Evolutionary conservation across 1,140 invertebrate species (phyloP), one percentile per base, ranked within the genome.

Genomic region (Drosophila parabipectinata): DNA sequence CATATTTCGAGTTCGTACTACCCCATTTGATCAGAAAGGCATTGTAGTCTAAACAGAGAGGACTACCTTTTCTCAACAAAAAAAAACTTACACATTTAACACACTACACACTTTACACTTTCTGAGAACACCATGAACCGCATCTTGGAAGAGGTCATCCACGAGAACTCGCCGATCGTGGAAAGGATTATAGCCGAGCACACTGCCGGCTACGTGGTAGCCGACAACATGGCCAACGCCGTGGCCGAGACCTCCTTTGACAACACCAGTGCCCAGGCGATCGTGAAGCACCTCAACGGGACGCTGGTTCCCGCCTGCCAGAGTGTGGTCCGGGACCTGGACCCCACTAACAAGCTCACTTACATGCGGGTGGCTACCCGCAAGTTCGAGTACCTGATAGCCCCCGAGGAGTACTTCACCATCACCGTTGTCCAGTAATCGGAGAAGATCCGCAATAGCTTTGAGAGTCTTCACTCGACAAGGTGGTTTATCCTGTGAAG

Each of bases 301-400:
- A 6, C 71, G 0, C 24, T 91, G 5, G 79, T 83, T 1, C 32
- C 24, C 8, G 3, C 58, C 18, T 79, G 90, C 8, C 79, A 90
- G 34, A 92, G 87, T 47, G 52, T 55, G 0, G 44, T 92, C 8
- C 80, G 91, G 3, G 91, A 92, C 53, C 12, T 92, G 8, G 89
- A 92, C 60, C 69, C 89, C 12, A 57, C 55, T 7, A 89, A 91
- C 15, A 72, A 77, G 7, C 52, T 91, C 1, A 76, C 77, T 30
- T 91, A 75, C 54, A 37, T 91, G 18, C 79, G 89, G 10, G 58
- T 91, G 14, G 75, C 37, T 18, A 89, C 91, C 10, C 78, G 88
- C 59, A 92, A 92, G 62, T 79, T 72, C 37, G 91, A 92, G 52
- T 90, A 81, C 51, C 57, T 92, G 3, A 62, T 92, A 14, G 91